phyloP scores from a whole-genome alignment of 2,888 invertebrate species.

The Torymus tubicola region DNA sequence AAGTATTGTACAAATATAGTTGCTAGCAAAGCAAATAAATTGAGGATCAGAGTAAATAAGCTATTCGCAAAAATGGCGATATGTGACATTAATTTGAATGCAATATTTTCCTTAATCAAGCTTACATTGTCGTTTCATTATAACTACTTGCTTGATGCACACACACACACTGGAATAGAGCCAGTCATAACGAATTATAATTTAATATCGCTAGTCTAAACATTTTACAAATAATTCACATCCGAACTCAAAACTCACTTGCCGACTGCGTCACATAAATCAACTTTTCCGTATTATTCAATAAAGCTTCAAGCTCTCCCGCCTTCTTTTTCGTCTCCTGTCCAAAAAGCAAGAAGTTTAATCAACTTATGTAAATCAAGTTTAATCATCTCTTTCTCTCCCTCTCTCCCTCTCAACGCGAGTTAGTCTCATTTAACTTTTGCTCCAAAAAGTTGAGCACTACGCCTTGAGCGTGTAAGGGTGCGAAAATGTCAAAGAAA shows the following conservation, averaged over 20 bases:
- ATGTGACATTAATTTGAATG: no score
- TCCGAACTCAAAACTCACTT: conserved; percentile 31
- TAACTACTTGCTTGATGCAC: no score
- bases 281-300: conserved; percentile 48
- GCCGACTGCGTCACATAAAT: conserved; percentile 39
- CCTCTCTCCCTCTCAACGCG: neutral
- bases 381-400: conserved; percentile 43
- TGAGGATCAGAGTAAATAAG: no score
- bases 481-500: neutral
- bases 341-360: conserved; percentile 37
- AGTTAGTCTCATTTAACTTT: conserved; percentile 34
- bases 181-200: no score
- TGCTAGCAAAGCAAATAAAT: no score
- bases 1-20: no score
- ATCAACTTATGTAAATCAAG: conserved; percentile 49
- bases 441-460: neutral
- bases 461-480: no score
- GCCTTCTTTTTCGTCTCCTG: conserved; percentile 15
- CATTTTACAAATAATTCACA: conserved; percentile 23
- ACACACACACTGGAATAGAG: no score
- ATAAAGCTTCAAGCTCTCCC: conserved; percentile 13
- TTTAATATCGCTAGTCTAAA: no score
- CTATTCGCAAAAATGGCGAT: no score
- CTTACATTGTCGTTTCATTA: no score
- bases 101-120: no score